Conservation (phyloP, 2,113 vertebrate species). For the Microcebus lehilahytsara region DNA sequence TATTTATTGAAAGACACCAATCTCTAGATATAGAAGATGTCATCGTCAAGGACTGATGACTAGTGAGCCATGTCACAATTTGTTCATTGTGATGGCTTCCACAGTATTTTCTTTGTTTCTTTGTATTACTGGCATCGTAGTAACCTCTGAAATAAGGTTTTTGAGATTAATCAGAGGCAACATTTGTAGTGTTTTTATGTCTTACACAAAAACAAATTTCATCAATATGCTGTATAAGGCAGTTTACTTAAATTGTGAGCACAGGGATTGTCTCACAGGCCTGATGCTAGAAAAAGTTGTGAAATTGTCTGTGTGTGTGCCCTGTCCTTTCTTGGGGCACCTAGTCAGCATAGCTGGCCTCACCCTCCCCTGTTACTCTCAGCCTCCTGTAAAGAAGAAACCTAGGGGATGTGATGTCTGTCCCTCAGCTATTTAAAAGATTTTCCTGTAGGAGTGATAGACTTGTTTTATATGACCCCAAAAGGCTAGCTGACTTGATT, state of each 20-base stretch:
- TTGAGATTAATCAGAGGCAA: conserved; percentile 3
- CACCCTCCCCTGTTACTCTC: neutral
- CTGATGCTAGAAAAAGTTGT: neutral
- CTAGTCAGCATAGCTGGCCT: neutral
- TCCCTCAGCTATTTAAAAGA: neutral
- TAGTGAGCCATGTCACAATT: neutral
- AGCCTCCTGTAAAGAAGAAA: neutral
- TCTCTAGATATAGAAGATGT: neutral
- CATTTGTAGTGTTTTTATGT: conserved; percentile 5
- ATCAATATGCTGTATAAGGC: neutral
- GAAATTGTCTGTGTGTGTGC: neutral
- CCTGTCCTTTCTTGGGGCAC: neutral
- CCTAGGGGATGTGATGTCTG: neutral
- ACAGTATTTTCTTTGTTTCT: conserved; percentile 8
- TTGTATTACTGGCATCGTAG: neutral
- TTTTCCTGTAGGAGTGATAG: neutral
- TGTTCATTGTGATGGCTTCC: neutral
- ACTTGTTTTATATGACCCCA: neutral
- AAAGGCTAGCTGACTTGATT: neutral
- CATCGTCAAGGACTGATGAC: neutral
- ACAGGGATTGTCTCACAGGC: neutral
- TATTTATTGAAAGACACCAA: neutral
- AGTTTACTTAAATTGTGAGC: neutral
- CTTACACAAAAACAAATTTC: conserved; percentile 6
- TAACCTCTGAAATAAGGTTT: conserved; percentile 18